Conservation (phyloP, 2,888 invertebrate species). For the Scaptomyza reducta region DNA sequence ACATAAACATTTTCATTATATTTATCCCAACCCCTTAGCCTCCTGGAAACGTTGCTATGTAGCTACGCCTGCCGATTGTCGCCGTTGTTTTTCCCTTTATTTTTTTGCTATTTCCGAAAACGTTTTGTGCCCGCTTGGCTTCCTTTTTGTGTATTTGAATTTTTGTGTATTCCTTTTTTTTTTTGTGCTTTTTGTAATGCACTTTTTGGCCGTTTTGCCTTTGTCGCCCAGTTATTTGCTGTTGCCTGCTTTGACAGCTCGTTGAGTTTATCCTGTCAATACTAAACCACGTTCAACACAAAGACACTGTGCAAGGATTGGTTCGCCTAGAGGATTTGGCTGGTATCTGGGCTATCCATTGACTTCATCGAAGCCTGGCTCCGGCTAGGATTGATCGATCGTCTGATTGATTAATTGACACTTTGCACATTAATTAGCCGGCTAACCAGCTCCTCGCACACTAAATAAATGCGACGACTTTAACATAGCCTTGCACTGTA, state of each 20-base stretch:
- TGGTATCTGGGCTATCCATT: conserved; percentile 50
- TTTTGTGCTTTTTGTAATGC: conserved; percentile 33
- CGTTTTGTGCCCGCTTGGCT: conserved; percentile 44
- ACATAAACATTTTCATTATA: conserved; percentile 60
- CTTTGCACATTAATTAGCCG: conserved; percentile 80
- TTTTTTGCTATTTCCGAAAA: conserved; percentile 44
- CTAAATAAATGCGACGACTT: conserved; percentile 25
- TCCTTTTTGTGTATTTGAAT: conserved; percentile 44
- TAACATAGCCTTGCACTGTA: conserved; percentile 23
- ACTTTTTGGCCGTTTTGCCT: conserved; percentile 49
- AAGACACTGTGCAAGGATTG: conserved; percentile 16
- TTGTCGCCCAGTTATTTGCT: conserved; percentile 71
- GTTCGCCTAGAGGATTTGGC: conserved; percentile 39
- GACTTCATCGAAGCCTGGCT: conserved; percentile 39
- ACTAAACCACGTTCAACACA: conserved; percentile 37
- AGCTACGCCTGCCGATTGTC: conserved; percentile 50
- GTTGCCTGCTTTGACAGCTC: conserved; percentile 72
- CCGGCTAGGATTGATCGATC: conserved; percentile 75
- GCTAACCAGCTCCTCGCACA: too few species aligned
- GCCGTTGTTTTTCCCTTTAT: conserved; percentile 13
- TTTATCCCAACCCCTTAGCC: conserved; percentile 16
- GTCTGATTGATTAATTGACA: conserved; percentile 82
- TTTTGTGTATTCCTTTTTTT: conserved; percentile 3
- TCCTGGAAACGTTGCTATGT: conserved; percentile 54
- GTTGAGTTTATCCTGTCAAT: conserved; percentile 78